Evolutionary conservation across 2,888 invertebrate species (phyloP).

Genomic region (Gymnocheta viridis): DNA sequence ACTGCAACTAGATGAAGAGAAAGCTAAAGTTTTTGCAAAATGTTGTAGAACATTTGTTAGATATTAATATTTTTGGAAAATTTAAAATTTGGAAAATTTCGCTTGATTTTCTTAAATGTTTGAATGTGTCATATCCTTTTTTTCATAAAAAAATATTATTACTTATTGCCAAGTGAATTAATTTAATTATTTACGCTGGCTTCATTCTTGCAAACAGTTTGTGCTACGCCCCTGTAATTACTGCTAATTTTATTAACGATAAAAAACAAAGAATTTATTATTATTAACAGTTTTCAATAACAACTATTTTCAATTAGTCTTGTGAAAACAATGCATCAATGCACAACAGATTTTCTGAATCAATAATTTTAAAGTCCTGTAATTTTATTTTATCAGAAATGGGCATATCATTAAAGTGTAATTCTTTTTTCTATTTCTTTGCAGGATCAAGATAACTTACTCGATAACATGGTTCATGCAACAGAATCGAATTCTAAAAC

Average conservation of each 20-base stretch:
- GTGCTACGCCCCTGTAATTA: constrained; percentile 31
- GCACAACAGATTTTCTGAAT: constrained; percentile 2
- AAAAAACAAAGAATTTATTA: constrained; percentile 10
- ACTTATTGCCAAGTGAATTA: neutral
- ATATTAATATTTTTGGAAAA: neutral
- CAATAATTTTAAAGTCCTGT: constrained; percentile 2
- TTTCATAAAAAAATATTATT: no score
- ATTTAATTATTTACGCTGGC: neutral
- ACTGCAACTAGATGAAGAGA: neutral
- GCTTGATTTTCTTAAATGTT: neutral
- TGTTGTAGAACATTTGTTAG: neutral
- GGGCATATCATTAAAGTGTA: neutral
- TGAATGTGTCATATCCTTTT: no score
- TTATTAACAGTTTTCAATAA: constrained; percentile 17
- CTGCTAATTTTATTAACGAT: constrained; percentile 12
- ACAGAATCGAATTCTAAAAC: constrained; percentile 74
- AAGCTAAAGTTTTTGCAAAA: neutral
- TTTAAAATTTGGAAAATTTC: neutral
- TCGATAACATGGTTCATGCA: constrained; percentile 78
- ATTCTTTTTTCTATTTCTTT: constrained; percentile 36
- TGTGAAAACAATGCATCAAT: constrained; percentile 7
- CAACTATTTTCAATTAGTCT: constrained; percentile 40
- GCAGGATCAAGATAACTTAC: constrained; percentile 79
- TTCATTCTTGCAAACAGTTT: neutral
- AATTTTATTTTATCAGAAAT: neutral